phyloP scores from a whole-genome alignment of 2,888 invertebrate genomes.

The Meandrusa payeni region DNA sequence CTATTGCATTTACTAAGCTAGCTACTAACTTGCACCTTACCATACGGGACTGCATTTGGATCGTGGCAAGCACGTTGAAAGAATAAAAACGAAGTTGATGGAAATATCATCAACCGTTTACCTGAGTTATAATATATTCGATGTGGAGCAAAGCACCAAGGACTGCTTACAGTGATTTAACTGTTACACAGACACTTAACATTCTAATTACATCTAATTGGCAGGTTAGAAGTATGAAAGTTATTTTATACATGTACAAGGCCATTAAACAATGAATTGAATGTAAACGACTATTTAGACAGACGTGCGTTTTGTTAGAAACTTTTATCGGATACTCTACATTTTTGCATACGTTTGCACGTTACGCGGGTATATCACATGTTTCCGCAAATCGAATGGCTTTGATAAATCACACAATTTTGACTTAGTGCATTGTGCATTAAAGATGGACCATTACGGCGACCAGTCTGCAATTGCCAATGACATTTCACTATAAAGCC shows the following conservation, averaged over 20 bases:
- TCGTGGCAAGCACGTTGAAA: no score
- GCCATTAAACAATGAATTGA: conserved; percentile 20
- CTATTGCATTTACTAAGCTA: no score
- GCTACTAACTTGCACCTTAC: no score
- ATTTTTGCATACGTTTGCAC: conserved; percentile 20
- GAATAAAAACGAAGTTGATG: no score
- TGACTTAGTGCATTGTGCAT: no score
- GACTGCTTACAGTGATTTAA: conserved; percentile 15
- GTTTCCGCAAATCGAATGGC: conserved; percentile 8
- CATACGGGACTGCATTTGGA: no score
- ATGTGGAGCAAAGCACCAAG: conserved; percentile 13
- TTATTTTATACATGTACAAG: conserved; percentile 17
- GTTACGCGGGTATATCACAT: conserved; percentile 26
- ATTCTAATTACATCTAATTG: conserved; percentile 26
- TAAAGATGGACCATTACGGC: no score
- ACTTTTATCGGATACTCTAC: conserved; percentile 18
- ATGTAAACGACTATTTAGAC: conserved; percentile 9
- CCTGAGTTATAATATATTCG: neutral
- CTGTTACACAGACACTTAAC: conserved; percentile 17
- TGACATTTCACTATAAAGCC: no score
- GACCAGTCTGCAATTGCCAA: no score
- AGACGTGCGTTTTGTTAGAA: conserved; percentile 22
- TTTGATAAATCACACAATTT: conserved; percentile 5
- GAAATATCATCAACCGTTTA: neutral
- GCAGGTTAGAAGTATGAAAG: conserved; percentile 22